These are phyloP conservation scores for Platyrinchus mystaceus DNA, from an alignment of 2,797 vertebrate genomes.

Conservation along the genomic window DNA sequence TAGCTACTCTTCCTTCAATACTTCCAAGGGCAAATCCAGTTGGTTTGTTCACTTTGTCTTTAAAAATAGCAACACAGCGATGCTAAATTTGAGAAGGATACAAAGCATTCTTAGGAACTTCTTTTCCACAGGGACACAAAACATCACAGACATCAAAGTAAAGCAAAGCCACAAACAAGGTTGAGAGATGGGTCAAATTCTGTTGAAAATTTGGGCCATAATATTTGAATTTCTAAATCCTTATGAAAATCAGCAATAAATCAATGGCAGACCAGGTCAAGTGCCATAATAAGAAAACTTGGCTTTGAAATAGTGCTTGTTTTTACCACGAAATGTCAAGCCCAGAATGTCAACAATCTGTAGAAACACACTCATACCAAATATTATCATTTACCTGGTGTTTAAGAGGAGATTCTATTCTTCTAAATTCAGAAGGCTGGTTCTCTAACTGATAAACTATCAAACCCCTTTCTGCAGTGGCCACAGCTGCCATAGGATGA, in stretches of 20 bases:
- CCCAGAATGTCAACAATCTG: rapidly evolving
- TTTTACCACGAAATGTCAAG: background rate
- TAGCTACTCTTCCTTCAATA: constrained; percentile 96
- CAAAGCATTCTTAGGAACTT: background rate
- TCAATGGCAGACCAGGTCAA: background rate
- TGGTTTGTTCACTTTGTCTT: constrained; percentile 98
- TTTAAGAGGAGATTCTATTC: constrained; percentile 97
- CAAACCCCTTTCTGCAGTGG: constrained; percentile 95
- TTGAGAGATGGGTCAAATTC: background rate
- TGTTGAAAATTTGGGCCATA: background rate
- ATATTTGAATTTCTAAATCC: background rate
- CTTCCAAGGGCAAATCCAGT: constrained; percentile 98
- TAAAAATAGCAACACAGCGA: constrained; percentile 97
- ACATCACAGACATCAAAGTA: background rate
- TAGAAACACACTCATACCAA: background rate
- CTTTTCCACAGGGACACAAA: background rate
- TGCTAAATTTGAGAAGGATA: constrained; percentile 78
- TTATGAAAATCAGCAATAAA: background rate
- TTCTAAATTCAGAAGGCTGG: constrained; percentile 95
- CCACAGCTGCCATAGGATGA: constrained; percentile 97
- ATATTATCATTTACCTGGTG: constrained; percentile 84
- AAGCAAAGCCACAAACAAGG: background rate
- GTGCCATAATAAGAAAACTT: background rate
- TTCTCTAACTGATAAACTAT: constrained; percentile 98
- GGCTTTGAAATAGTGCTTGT: background rate